Evolutionary conservation across 2,888 invertebrate species (phyloP), one percentile per base, ranked within the genome.

Genomic region (Cerceris rybyensis): DNA sequence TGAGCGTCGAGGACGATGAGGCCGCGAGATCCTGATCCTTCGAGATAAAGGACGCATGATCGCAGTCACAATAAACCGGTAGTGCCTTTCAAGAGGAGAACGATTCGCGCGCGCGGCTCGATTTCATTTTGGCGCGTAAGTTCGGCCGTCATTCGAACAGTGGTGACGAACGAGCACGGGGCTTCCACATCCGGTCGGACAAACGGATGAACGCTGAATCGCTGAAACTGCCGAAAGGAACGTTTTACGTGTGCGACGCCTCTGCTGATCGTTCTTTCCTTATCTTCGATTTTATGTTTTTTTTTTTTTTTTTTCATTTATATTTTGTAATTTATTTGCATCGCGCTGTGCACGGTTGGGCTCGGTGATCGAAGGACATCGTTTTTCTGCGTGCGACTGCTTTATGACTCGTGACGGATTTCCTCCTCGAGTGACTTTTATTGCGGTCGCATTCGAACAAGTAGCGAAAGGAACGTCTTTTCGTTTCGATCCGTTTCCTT

Each of bases 1-100:
- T 61, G 68, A 76, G 42, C 77, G 70, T 52, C 75, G 75, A 58
- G 77, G 76, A 58, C 81, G 76, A 84, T 87, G 84, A 88, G 85
- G 82, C 79, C 83, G 85, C 69, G 73, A 78, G 81, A 68, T 83
- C 73, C 80, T 81, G 49, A 75, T 86, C 13, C 75, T 78, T 70
- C 54, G 76, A 52, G 60, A 75, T 28, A 64, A 75, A 63, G 52
- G 67, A 76, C 78, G 80, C 79, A 67, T 82, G 83, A 84, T 78
- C 80, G 81, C 74, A 71, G 78, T 82, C 80, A 87, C 83, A 85
- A 86, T 86, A 81, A 87, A 89, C 90, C 89, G 88, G 85, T 89
- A 89, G 91, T 91, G 91, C 91, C 91, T 91, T 91, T 71, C 71
- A 75, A 63, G 70, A 80, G 58, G 71, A 52, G 65, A 52, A 65